These are phyloP conservation scores for Acrobasis consociella DNA, from an alignment of 2,888 invertebrate genomes.

Conservation along the genomic window DNA sequence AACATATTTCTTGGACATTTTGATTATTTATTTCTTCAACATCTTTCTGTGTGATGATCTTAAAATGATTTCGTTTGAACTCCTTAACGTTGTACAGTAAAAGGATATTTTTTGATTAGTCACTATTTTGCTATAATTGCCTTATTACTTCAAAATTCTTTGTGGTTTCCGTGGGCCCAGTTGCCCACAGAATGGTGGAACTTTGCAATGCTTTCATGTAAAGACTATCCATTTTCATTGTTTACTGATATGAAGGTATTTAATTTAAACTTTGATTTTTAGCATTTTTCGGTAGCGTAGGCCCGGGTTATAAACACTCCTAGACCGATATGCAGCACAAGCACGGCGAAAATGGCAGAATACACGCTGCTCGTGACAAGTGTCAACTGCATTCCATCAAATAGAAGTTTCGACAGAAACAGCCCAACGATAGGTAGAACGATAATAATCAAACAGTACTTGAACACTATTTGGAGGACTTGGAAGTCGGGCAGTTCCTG, in stretches of 20 bases:
- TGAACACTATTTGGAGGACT: conserved; percentile 89
- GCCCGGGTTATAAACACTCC: conserved; percentile 91
- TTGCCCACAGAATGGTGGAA: too few relatives aligned
- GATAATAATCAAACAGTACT: conserved; percentile 89
- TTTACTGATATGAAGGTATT: conserved; percentile 9
- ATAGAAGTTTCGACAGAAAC: conserved; percentile 86
- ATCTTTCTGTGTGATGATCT: conserved; percentile 63
- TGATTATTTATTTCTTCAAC: conserved; percentile 63
- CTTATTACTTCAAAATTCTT: conserved; percentile 68
- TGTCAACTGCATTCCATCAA: conserved; percentile 84
- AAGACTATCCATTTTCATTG: conserved; percentile 65
- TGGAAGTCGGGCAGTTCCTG: conserved; percentile 87
- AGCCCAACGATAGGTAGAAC: conserved; percentile 89
- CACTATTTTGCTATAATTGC: conserved; percentile 70
- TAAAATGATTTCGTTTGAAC: conserved; percentile 56
- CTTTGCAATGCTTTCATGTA: conserved; percentile 77
- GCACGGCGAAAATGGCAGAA: conserved; percentile 89
- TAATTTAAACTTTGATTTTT: conserved; percentile 35
- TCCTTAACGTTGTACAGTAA: conserved; percentile 63
- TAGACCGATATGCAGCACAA: conserved; percentile 89
- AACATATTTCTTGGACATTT: conserved; percentile 66
- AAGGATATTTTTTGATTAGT: conserved; percentile 72
- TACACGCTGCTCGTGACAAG: conserved; percentile 88
- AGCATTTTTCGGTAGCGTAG: conserved; percentile 84
- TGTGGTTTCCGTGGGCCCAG: too few relatives aligned